A percentile compares a stretch with the other conserved stretches of the same genome.
phyloP scores from a whole-genome alignment of 2,797 vertebrate genomes.

The Lutjanus campechanus region DNA sequence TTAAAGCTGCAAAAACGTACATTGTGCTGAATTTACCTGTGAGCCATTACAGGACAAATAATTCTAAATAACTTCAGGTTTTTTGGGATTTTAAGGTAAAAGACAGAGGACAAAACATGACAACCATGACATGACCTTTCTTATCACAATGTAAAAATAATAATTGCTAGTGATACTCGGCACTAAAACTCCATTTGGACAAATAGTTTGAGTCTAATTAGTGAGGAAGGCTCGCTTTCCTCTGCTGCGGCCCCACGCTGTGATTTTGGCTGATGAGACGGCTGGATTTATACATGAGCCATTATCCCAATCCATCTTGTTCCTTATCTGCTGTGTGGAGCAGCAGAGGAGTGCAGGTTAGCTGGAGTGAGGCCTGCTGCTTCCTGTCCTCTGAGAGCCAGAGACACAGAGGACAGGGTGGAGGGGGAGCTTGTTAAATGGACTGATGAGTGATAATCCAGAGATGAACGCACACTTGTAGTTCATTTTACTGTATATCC shows the following conservation, averaged over 20 bases:
- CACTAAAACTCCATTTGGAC: slow-evolving; percentile 56
- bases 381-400: slow-evolving; percentile 49
- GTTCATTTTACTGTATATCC: slow-evolving; percentile 33
- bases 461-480: slow-evolving; percentile 29
- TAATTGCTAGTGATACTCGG: background rate
- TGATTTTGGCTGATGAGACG: slow-evolving; percentile 70
- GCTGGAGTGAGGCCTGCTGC: slow-evolving; percentile 60
- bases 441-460: slow-evolving; percentile 52
- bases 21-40: background rate
- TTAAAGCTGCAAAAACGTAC: no score
- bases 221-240: slow-evolving; percentile 59
- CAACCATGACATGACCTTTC: slow-evolving; percentile 1
- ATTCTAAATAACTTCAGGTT: no score
- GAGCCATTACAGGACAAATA: background rate
- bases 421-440: slow-evolving; percentile 36
- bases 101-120: background rate
- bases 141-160: slow-evolving; percentile 22
- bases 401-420: slow-evolving; percentile 8
- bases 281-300: slow-evolving; percentile 60
- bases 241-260: slow-evolving; percentile 65
- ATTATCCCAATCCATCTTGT: slow-evolving; percentile 71
- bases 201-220: slow-evolving; percentile 69
- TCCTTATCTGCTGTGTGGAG: slow-evolving; percentile 63
- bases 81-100: background rate
- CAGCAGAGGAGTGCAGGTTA: slow-evolving; percentile 56